A percentile compares a stretch with the other conserved stretches of the same genome.
These are phyloP conservation scores for Drosophila kikkawai DNA, from an alignment of 1,140 invertebrate genomes.

Conservation along the genomic window DNA sequence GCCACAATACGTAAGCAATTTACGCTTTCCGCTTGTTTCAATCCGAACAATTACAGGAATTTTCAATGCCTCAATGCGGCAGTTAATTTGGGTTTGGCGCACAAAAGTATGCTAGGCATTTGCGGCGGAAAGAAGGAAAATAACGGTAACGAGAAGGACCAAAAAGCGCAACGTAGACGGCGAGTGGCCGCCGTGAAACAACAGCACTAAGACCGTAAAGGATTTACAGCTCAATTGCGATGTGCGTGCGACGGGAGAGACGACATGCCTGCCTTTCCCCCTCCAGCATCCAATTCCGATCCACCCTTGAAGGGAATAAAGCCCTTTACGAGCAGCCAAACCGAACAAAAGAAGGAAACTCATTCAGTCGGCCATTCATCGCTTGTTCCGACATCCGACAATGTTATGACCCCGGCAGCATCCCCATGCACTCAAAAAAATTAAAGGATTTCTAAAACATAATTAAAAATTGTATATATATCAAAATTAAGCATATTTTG, in stretches of 20 bases:
- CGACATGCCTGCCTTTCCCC: background rate
- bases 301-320: slow-evolving; percentile 66
- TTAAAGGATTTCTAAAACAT: too few relatives aligned
- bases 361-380: slow-evolving; percentile 65
- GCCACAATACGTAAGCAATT: slow-evolving; percentile 73
- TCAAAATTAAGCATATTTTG: too few relatives aligned
- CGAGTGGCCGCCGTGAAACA: slow-evolving; percentile 66
- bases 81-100: slow-evolving; percentile 75
- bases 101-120: slow-evolving; percentile 56
- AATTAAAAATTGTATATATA: too few relatives aligned
- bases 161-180: slow-evolving; percentile 67
- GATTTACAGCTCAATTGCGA: slow-evolving; percentile 84
- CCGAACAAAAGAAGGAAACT: slow-evolving; percentile 47
- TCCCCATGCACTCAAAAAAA: slow-evolving; percentile 1
- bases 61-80: slow-evolving; percentile 60
- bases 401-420: slow-evolving; percentile 59
- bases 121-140: slow-evolving; percentile 18
- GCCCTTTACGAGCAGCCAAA: slow-evolving; percentile 72
- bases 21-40: slow-evolving; percentile 77
- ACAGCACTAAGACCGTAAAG: slow-evolving; percentile 78
- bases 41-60: slow-evolving; percentile 70
- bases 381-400: slow-evolving; percentile 45
- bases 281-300: background rate
- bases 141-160: slow-evolving; percentile 18
- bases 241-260: slow-evolving; percentile 54